These are phyloP conservation scores for Penaeus monodon DNA, from an alignment of 2,888 invertebrate genomes.

Conservation along the genomic window DNA sequence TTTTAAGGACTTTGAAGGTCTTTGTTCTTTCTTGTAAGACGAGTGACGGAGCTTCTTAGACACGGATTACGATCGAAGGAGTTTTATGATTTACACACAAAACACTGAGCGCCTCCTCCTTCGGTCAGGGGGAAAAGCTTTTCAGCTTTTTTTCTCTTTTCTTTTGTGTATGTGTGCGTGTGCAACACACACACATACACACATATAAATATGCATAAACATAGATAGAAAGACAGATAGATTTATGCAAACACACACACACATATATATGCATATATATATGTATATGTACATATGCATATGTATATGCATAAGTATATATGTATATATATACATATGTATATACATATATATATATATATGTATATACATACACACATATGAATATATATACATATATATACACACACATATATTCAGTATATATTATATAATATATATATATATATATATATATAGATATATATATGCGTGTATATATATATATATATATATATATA, in stretches of 20 bases:
- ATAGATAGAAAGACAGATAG: not conserved
- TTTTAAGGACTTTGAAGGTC: too few relatives aligned
- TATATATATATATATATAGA: constrained; percentile 16
- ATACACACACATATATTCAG: too few relatives aligned
- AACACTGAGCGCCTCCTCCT: too few relatives aligned
- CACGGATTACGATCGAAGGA: too few relatives aligned
- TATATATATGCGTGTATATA: not conserved
- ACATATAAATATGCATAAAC: constrained; percentile 2
- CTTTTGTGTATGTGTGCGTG: not conserved
- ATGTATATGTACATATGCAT: not conserved
- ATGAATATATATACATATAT: constrained; percentile 10
- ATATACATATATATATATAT: not conserved
- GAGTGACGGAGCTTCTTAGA: too few relatives aligned
- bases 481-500: constrained; percentile 8
- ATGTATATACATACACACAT: not conserved
- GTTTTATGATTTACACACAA: too few relatives aligned
- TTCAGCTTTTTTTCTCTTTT: not conserved
- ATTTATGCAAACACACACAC: not conserved
- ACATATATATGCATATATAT: not conserved
- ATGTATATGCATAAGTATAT: not conserved
- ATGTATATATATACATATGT: constrained; percentile 5
- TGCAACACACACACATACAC: not conserved
- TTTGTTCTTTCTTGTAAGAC: too few relatives aligned
- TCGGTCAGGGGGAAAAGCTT: not conserved
- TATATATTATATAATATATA: too few relatives aligned